Conservation (phyloP, 1,140 invertebrate species). For the Pissodes strobi region DNA sequence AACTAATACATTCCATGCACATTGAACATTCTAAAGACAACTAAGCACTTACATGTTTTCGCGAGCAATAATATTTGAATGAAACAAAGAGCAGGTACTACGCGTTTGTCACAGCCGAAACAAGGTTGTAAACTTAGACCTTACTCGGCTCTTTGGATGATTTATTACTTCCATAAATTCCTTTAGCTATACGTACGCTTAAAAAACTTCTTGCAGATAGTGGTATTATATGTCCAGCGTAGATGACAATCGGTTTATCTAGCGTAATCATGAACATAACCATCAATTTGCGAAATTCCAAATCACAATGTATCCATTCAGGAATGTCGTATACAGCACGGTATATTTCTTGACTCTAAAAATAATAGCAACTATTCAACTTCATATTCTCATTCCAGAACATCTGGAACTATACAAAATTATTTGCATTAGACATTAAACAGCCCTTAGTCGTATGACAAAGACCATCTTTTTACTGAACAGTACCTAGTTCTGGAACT, state of each 20-base stretch:
- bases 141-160: too few species aligned
- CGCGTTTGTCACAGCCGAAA: too few species aligned
- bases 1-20: too few species aligned
- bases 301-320: background rate
- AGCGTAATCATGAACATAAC: background rate
- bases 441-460: background rate
- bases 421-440: background rate
- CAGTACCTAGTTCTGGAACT: background rate
- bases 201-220: background rate
- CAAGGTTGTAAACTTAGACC: too few species aligned
- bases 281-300: background rate
- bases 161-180: too few species aligned
- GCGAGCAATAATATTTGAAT: too few species aligned
- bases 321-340: background rate
- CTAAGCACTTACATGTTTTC: too few species aligned
- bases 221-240: constrained; percentile 6
- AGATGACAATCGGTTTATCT: background rate
- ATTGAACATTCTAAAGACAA: too few species aligned
- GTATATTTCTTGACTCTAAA: constrained; percentile 5
- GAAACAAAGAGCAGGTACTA: too few species aligned
- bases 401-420: too few species aligned
- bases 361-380: background rate
- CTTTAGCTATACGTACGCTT: constrained; percentile 13
- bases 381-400: too few species aligned
- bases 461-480: background rate